Base-by-base conservation (phyloP, 2,888 invertebrate species). In the Andrena hattorfiana region DNA sequence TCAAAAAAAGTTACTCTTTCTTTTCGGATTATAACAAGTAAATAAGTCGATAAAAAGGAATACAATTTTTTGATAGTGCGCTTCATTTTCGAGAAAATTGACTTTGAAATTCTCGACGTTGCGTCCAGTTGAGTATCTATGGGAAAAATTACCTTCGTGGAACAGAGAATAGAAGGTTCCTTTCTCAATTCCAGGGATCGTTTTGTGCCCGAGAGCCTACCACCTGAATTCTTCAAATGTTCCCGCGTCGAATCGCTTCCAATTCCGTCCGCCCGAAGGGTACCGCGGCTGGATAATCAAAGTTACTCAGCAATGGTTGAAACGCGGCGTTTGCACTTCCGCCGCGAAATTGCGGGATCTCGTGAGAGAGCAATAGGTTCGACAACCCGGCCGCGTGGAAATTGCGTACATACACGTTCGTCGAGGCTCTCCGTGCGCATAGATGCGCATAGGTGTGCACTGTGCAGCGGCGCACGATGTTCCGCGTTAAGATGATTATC, bases 401-500 rank as follows among this genome's bases (percentile, higher is more conserved):
- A 76, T 71, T 54, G 64, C 66, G 66, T 70, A 51, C 49, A 49
- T 56, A 23, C 23, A 56, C 20, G 20, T 54, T 20, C 20, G 20
- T 23, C 20, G 20, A 8, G 54, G 8, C 54, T 54, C 56, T 13
- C 26, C 10, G 56, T 54, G 16, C 42, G 16, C 42, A 42, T 42
- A 42, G 42, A 42, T 42, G 42, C 42, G 42, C 56, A 8, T 26
- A 10, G 23, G 23, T 16, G 16, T n/a, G 54, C 20, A 26, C 56
- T 64, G 62, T 8, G 42, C 26, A 67, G 20, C 5, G 26, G 8
- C 48, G 71, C 30, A 10, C 67, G 35, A 20, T 79, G 56, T 73
- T 75, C 63, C 42, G 74, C 60, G 30, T 64, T 67, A 64, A 80
- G 84, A 86, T 87, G 81, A 84, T 79, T 88, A 87, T 86, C 86